A percentile compares a stretch with the other conserved stretches of the same genome.
Evolutionary conservation across 2,113 vertebrate genomes (phyloP).

Genomic region (Epinephelus lanceolatus): DNA sequence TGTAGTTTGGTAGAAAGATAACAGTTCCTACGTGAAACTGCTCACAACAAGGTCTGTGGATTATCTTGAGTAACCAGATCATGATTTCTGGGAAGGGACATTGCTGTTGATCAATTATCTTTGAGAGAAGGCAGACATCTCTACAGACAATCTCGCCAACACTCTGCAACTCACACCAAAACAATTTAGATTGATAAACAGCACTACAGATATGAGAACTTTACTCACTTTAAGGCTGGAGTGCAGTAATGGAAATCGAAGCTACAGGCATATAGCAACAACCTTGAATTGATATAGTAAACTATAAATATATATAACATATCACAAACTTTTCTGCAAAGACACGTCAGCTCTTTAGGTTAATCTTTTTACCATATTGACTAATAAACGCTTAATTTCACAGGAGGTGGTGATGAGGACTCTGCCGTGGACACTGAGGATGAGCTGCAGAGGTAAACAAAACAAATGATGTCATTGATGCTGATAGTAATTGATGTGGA

Average conservation of each 20-base stretch:
- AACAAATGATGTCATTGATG: background rate
- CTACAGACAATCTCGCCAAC: no score
- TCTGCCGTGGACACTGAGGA: constrained; percentile 91
- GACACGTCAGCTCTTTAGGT: background rate
- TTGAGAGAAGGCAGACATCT: no score
- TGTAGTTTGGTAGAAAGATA: no score
- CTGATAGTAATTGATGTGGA: background rate
- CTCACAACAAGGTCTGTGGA: no score
- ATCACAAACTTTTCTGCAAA: background rate
- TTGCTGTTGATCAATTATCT: no score
- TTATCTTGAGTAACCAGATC: no score
- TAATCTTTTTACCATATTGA: background rate
- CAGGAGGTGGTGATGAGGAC: constrained; percentile 78
- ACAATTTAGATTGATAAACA: no score
- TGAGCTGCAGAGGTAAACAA: constrained; percentile 89
- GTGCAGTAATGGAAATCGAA: background rate
- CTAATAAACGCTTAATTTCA: constrained; percentile 9
- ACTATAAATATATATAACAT: background rate
- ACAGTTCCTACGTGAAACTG: no score
- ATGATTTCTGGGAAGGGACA: no score
- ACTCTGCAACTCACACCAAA: no score
- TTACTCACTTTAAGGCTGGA: background rate
- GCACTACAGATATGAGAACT: no score
- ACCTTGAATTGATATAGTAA: background rate
- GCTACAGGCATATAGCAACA: background rate